phyloP scores from a whole-genome alignment of 2,888 invertebrate species.

The Falcaria lacertinaria region DNA sequence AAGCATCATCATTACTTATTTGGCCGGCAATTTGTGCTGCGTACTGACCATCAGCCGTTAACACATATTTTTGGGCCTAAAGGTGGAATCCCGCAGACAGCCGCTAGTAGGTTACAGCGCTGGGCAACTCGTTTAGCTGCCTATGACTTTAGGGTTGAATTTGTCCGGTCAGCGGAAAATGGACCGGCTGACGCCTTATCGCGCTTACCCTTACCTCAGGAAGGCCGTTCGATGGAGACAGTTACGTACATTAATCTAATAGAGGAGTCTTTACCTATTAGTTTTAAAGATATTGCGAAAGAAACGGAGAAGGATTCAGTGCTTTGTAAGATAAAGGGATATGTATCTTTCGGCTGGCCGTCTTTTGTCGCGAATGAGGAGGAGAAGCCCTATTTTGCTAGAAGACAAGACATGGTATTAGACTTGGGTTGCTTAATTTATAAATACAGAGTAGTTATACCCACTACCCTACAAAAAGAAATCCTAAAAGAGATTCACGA shows the following conservation, averaged over 20 bases:
- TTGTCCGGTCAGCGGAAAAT: no score
- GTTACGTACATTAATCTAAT: no score
- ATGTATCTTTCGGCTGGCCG: conserved; percentile 13
- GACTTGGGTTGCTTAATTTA: conserved; percentile 12
- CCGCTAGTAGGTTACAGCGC: conserved; percentile 12
- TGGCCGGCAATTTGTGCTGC: conserved; percentile 9
- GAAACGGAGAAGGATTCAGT: neutral
- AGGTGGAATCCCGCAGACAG: conserved; percentile 21
- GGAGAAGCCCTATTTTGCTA: conserved; percentile 7
- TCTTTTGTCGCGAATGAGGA: conserved; percentile 3
- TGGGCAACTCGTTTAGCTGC: no score
- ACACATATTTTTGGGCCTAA: conserved; percentile 30
- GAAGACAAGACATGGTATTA: conserved; percentile 7
- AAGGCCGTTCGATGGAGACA: no score
- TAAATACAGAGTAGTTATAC: conserved; percentile 11
- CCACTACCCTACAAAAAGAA: neutral
- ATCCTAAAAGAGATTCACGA: conserved; percentile 8
- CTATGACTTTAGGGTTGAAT: no score
- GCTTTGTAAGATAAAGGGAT: conserved; percentile 4
- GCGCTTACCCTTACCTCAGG: no score
- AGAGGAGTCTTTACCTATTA: no score
- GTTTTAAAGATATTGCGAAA: no score
- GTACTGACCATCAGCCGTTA: conserved; percentile 49
- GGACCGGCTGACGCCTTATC: no score
- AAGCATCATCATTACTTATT: conserved; percentile 19